phyloP scores from a whole-genome alignment of 2,797 vertebrate genomes.

The Scolopax bukidnonensis region DNA sequence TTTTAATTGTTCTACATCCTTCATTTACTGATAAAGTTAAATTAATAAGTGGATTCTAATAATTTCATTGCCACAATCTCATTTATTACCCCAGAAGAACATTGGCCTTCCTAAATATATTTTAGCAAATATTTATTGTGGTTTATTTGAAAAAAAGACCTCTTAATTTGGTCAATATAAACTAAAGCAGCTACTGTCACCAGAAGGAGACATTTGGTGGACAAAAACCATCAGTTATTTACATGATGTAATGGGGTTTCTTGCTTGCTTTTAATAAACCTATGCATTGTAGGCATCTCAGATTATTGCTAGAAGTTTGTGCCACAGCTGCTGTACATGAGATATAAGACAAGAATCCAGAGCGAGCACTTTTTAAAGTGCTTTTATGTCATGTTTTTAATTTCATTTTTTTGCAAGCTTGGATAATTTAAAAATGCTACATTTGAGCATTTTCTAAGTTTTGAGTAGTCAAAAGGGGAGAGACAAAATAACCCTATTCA shows the following conservation, averaged over 20 bases:
- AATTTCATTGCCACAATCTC: neutral
- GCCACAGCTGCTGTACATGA: neutral
- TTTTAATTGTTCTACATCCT: neutral
- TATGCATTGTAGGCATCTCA: neutral
- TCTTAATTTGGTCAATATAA: neutral
- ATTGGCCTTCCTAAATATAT: neutral
- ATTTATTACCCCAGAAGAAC: neutral
- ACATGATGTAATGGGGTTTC: neutral
- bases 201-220: neutral
- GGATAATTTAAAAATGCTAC: neutral
- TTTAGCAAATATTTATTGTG: neutral
- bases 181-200: neutral
- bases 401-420: conserved; percentile 14
- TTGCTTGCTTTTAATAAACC: neutral
- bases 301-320: neutral
- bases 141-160: neutral
- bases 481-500: neutral
- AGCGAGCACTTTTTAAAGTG: neutral
- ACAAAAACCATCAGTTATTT: neutral
- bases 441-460: neutral
- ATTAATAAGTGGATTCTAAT: neutral
- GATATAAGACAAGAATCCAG: neutral
- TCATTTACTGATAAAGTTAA: neutral
- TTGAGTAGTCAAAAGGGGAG: neutral
- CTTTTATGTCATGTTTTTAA: neutral